phyloP scores from a whole-genome alignment of 1,140 invertebrate genomes.

The Trichomalopsis sarcophagae region DNA sequence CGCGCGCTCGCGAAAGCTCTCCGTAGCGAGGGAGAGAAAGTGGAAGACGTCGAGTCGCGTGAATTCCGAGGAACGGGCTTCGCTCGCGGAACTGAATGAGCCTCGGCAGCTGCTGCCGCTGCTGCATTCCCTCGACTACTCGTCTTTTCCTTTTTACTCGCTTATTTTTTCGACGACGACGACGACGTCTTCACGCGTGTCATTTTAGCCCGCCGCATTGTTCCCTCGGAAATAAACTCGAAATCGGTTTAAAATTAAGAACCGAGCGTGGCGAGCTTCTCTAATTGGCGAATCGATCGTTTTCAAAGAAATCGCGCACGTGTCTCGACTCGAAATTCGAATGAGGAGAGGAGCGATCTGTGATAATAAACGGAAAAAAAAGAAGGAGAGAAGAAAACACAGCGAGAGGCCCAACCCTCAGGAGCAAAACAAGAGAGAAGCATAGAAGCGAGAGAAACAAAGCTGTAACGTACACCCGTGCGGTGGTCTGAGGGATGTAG shows the following conservation, averaged over 20 bases:
- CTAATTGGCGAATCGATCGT: too few relatives aligned
- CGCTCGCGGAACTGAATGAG: conserved; percentile 69
- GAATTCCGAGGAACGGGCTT: conserved; percentile 66
- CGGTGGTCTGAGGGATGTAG: neutral
- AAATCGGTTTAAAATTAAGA: neutral
- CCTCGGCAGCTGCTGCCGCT: conserved; percentile 68
- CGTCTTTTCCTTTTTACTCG: neutral
- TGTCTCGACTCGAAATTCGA: too few relatives aligned
- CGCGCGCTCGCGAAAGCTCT: conserved; percentile 18
- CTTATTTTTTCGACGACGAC: conserved; percentile 19
- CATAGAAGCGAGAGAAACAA: conserved; percentile 12
- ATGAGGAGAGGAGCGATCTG: too few relatives aligned
- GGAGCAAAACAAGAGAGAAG: neutral
- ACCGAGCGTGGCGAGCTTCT: too few relatives aligned
- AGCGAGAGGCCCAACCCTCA: neutral
- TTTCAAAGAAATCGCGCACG: too few relatives aligned
- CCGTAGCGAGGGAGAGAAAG: conserved; percentile 51
- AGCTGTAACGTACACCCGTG: conserved; percentile 34
- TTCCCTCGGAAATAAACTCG: neutral
- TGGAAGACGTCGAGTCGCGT: neutral
- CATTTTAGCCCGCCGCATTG: neutral
- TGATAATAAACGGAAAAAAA: too few relatives aligned
- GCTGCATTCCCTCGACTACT: conserved; percentile 62
- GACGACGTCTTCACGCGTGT: neutral
- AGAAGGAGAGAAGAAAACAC: too few relatives aligned